phyloP scores from a whole-genome alignment of 2,113 vertebrate genomes.

The Saguinus imperator region DNA sequence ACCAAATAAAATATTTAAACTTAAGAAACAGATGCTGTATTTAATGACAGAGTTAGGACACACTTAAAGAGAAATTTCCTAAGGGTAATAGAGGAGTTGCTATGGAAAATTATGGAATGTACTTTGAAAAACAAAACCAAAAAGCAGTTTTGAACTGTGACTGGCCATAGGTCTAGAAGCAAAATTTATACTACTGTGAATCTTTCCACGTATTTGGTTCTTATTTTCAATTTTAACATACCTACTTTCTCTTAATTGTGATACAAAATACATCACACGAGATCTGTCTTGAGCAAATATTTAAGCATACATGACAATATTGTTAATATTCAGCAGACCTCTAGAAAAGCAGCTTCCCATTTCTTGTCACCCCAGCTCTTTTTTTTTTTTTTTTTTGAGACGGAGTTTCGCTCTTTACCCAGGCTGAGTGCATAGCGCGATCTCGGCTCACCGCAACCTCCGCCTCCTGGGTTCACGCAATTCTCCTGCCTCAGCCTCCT shows the following conservation, averaged over 20 bases:
- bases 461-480: too few relatives aligned
- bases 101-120: slow-evolving; percentile 18
- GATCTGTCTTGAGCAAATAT: neutral
- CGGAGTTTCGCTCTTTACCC: too few relatives aligned
- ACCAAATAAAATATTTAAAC: slow-evolving; percentile 50
- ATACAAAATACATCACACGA: neutral
- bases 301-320: neutral
- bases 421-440: too few relatives aligned
- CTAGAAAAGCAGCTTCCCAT: neutral
- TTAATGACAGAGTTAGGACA: slow-evolving; percentile 31
- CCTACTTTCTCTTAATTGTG: neutral
- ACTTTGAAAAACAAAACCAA: neutral
- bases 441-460: too few relatives aligned
- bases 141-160: neutral
- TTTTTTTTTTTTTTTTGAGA: neutral
- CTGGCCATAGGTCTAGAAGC: neutral
- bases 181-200: slow-evolving; percentile 28
- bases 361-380: neutral
- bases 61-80: slow-evolving; percentile 20
- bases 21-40: slow-evolving; percentile 6
- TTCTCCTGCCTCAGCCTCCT: too few relatives aligned
- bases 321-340: neutral
- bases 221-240: slow-evolving; percentile 24
- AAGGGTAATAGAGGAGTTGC: neutral
- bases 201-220: neutral